Percentiles rank a stretch among this genome's conserved stretches.
These are phyloP conservation scores for Pangasianodon gigas DNA, from an alignment of 2,113 vertebrate species.

Conservation along the genomic window DNA sequence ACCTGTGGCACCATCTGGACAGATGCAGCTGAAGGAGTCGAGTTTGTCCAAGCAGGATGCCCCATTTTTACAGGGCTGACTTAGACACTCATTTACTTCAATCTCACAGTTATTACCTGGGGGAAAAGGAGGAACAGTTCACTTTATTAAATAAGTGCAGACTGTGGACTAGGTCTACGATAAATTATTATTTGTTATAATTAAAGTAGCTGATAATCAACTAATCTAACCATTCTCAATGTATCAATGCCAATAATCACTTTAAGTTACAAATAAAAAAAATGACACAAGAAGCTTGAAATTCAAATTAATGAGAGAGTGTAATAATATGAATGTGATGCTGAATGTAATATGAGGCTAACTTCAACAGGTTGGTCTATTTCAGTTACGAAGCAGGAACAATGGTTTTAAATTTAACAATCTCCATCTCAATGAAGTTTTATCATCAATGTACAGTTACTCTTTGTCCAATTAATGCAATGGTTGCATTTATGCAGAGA, in stretches of 20 bases:
- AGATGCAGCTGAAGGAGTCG: slow-evolving; percentile 75
- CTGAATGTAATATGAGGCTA: background rate
- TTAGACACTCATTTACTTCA: slow-evolving; percentile 79
- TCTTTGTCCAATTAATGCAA: background rate
- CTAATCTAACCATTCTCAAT: background rate
- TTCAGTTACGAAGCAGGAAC: background rate
- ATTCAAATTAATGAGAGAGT: background rate
- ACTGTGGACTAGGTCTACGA: background rate
- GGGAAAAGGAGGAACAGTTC: slow-evolving; percentile 56
- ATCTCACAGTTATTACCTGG: slow-evolving; percentile 78
- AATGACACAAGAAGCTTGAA: background rate
- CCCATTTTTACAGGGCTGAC: slow-evolving; percentile 74
- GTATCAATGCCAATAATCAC: background rate
- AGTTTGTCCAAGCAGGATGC: slow-evolving; percentile 74
- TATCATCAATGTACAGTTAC: background rate
- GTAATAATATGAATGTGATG: background rate
- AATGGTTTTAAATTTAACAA: background rate
- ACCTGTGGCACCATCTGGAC: slow-evolving; percentile 77
- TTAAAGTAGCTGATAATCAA: background rate
- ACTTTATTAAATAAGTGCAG: slow-evolving; percentile 53
- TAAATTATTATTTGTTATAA: background rate
- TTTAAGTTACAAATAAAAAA: background rate
- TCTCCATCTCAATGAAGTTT: background rate
- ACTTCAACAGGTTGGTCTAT: background rate
- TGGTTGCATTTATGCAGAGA: background rate